Percentiles rank a stretch among this genome's conserved stretches.
phyloP scores from a whole-genome alignment of 1,140 invertebrate species.

The Sminthurinus signatus region DNA sequence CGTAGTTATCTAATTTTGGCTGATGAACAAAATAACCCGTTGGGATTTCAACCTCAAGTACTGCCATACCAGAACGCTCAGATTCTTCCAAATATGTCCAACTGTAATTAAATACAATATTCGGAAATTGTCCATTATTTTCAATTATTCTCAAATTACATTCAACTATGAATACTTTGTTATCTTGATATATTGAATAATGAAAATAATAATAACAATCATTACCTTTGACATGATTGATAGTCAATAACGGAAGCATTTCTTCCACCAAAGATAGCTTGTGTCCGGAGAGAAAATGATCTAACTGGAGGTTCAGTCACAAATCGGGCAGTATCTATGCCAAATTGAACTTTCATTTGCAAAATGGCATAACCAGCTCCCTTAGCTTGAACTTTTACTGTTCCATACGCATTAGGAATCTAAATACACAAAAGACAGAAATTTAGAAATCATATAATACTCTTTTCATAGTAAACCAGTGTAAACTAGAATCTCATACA shows the following conservation, averaged over 20 bases:
- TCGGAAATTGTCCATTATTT: not conserved
- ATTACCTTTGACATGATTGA: slow-evolving; percentile 71
- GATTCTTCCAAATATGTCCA: slow-evolving; percentile 37
- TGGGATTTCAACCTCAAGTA: slow-evolving; percentile 83
- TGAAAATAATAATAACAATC: too few relatives aligned
- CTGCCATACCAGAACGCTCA: slow-evolving; percentile 73
- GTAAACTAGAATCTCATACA: too few relatives aligned
- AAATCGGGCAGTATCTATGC: slow-evolving; percentile 80
- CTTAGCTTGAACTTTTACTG: slow-evolving; percentile 78
- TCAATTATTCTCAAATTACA: too few relatives aligned
- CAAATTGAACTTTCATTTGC: slow-evolving; percentile 91
- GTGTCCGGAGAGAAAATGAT: slow-evolving; percentile 65
- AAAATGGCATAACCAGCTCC: slow-evolving; percentile 86
- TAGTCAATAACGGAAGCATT: slow-evolving; percentile 90
- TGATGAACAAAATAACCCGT: slow-evolving; percentile 92
- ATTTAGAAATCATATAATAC: too few relatives aligned
- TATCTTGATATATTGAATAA: too few relatives aligned
- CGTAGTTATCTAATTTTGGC: slow-evolving; percentile 76
- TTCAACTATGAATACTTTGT: too few relatives aligned
- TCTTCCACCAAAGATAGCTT: slow-evolving; percentile 71
- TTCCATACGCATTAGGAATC: slow-evolving; percentile 88
- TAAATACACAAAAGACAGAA: slow-evolving; percentile 45
- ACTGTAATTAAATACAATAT: slow-evolving; percentile 46
- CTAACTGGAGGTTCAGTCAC: slow-evolving; percentile 73
- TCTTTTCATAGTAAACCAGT: too few relatives aligned